Base-by-base conservation (phyloP, 1,140 invertebrate genomes). In the Drosophila punjabiensis region DNA sequence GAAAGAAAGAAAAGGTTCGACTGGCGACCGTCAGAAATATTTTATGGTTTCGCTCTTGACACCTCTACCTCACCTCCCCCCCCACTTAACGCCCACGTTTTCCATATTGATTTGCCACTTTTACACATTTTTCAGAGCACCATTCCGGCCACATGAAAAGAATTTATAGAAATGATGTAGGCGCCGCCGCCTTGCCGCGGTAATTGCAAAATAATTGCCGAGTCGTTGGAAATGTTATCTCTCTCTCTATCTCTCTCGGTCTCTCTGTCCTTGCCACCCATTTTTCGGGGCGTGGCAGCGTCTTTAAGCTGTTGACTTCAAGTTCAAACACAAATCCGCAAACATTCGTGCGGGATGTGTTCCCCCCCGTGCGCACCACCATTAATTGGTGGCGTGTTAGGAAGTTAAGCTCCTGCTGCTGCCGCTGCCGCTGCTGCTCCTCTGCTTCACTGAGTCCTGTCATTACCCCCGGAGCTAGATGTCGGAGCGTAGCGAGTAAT, bases 341-440 rank as follows among this genome's bases (percentile, higher is more conserved):
- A 79, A 79, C 77, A 79, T 70, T 73, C 60, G 55, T 68, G 77
- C 66, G 66, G 37, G 20, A 35, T 45, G 20, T 35, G 28, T 35
- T 6, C 48, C n/a, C 28, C 50, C 64, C 45, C 20, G 14, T 62
- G 30, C 37, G 16, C 50, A 32, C 59, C 56, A 52, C 76, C 76
- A 79, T 79, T 79, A 79, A 79, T 79, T 79, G 77, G 77, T 79
- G 77, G 77, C 77, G 76, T 79, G 77, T 79, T 79, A 79, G 76
- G 76, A 79, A 79, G 77, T 79, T 79, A 79, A 79, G 77, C 77
- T 79, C 74, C 64, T 68, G 73, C 75, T 76, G 70, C 52, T 64
- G n/a, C n/a, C n/a, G 45, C 61, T 48, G 55, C 30, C 7, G 13
- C 66, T 39, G 55, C 52, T 64, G 70, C 68, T 73, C 70, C 69